A percentile compares a stretch with the other conserved stretches of the same genome.
Conservation (phyloP, 2,113 vertebrate species). For the Leptodactylus fuscus region DNA sequence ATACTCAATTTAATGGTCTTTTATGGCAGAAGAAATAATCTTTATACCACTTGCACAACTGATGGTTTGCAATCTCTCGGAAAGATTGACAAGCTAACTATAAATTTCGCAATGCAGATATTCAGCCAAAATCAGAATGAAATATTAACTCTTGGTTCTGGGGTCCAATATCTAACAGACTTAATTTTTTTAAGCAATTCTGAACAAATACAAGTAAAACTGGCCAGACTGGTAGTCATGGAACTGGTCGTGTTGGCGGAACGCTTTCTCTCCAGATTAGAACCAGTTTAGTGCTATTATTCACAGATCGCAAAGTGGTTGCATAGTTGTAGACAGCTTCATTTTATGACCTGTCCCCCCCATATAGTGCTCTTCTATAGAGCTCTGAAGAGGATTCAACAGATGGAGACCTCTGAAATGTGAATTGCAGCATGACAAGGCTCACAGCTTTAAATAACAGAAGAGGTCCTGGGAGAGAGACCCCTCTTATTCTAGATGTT, state of each 20-base stretch:
- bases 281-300: background rate
- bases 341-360: conserved; percentile 17
- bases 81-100: background rate
- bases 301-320: background rate
- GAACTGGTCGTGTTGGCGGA: too few relatives aligned
- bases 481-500: conserved; percentile 16
- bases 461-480: conserved; percentile 26
- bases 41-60: background rate
- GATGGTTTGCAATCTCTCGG: background rate
- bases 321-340: background rate
- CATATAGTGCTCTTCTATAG: background rate
- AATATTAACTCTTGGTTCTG: background rate
- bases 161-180: background rate
- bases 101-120: background rate
- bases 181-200: background rate
- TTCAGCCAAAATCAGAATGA: too few relatives aligned
- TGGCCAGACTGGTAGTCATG: too few relatives aligned
- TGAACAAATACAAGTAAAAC: background rate
- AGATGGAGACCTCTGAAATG: conserved; percentile 29
- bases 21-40: background rate
- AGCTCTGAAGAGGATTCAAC: conserved; percentile 17
- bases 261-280: too few relatives aligned
- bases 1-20: background rate
- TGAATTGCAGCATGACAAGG: conserved; percentile 25
- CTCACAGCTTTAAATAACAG: conserved; percentile 17